Evolutionary conservation across 2,888 invertebrate species (phyloP).

Genomic region (Andricus quercusramuli): DNA sequence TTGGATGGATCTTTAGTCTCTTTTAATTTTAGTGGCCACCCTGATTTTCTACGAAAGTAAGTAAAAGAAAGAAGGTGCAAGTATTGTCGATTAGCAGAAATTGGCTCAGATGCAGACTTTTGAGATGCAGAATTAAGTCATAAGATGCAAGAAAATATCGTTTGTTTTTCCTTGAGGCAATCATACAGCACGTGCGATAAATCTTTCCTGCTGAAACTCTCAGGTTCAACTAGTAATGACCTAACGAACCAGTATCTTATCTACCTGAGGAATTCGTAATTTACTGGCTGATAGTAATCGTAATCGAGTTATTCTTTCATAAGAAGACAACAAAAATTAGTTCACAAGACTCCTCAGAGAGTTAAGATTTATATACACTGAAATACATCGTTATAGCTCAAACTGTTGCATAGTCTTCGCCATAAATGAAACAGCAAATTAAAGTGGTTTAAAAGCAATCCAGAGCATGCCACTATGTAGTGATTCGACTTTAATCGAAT

Average conservation of each 20-base stretch:
- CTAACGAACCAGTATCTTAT: slow-evolving; percentile 56
- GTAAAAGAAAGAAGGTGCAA: slow-evolving; percentile 3
- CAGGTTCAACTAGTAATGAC: slow-evolving; percentile 66
- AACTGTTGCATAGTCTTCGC: slow-evolving; percentile 59
- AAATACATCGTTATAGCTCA: slow-evolving; percentile 63
- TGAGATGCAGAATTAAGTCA: slow-evolving; percentile 2
- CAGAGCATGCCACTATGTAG: slow-evolving; percentile 67
- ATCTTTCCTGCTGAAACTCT: slow-evolving; percentile 64
- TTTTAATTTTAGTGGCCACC: background rate
- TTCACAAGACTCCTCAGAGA: slow-evolving; percentile 56
- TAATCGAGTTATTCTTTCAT: background rate
- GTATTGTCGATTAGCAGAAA: background rate
- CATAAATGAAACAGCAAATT: slow-evolving; percentile 64
- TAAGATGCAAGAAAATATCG: slow-evolving; percentile 6
- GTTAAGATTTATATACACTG: slow-evolving; percentile 59
- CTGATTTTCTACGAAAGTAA: background rate
- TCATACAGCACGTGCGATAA: slow-evolving; percentile 41
- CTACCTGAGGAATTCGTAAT: slow-evolving; percentile 56
- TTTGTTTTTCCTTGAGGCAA: slow-evolving; percentile 36
- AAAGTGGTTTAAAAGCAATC: slow-evolving; percentile 65
- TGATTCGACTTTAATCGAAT: slow-evolving; percentile 42
- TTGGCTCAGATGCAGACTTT: slow-evolving; percentile 4
- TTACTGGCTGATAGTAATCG: slow-evolving; percentile 1
- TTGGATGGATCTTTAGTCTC: background rate
- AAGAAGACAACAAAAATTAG: too few relatives aligned